Base-by-base conservation (phyloP, 2,797 vertebrate species). In the Masticophis lateralis region DNA sequence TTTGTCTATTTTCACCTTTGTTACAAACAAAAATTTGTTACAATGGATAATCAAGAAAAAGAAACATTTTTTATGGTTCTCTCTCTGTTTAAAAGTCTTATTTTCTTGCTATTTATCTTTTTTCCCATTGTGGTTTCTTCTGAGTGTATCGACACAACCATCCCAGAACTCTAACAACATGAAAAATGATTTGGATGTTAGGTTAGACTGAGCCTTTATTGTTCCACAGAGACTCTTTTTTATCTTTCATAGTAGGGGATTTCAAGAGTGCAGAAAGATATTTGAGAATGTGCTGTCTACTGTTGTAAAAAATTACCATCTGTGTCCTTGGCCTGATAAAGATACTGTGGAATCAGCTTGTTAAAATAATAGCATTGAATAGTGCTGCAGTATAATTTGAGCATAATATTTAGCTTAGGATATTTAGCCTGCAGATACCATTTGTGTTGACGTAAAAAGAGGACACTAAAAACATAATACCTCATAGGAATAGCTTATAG, bases 1-100 rank as follows among this genome's bases (percentile, higher is more conserved):
- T 74, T 37, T 74, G 20, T 83, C 20, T 96, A 87, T 37, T 93
- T 96, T 96, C 93, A 95, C 93, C 88, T 93, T 53, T 86, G 94
- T 94, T 90, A 43, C 51, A 43, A 8, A 37, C 37, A 37, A 37
- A 37, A 37, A 37, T 93, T 53, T 86, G 94, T 94, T 90, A 43
- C 51, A 43, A 8, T 9, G 88, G 92, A 96, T 95, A n/a, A 94
- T 0, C 69, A 25, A 51, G 32, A 87, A 87, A 43, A 69, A 55
- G 13, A 22, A 28, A 92, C 2, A 60, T 95, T 95, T 92, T 90
- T 88, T 61, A 5, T 86, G 93, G 87, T 27, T 94, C 53, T 86
- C 95, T 47, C 95, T 47, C 16, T 32, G 18, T 22, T 51, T 66
- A 90, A 66, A 92, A 94, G 91, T 56, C 56, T 57, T 92, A 37